Evolutionary conservation across 2,113 vertebrate species (phyloP).

Genomic region (Piaya cayana): DNA sequence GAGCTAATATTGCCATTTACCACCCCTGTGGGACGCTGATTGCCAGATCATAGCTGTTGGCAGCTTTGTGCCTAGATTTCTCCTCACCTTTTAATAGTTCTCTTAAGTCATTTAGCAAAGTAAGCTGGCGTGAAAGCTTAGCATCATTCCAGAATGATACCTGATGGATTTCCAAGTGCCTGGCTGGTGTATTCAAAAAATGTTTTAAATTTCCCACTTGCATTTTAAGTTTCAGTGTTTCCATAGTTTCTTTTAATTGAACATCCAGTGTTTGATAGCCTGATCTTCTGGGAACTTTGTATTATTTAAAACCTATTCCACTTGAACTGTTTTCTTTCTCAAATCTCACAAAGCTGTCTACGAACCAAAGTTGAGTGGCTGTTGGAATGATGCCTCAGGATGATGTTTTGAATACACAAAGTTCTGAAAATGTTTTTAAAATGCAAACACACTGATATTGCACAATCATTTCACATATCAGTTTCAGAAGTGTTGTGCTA

Average conservation of each 20-base stretch:
- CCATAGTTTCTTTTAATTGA: not conserved
- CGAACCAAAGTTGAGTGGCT: not conserved
- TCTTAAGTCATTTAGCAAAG: not conserved
- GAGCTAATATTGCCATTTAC: not conserved
- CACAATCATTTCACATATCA: not conserved
- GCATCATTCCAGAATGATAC: not conserved
- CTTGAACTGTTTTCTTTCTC: not conserved
- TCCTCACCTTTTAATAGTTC: not conserved
- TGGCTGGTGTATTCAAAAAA: not conserved
- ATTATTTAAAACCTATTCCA: not conserved
- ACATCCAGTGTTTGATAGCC: not conserved
- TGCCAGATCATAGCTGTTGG: not conserved
- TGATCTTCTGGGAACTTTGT: not conserved
- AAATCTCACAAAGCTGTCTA: not conserved
- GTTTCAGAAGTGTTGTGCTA: not conserved
- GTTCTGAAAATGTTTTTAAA: not conserved
- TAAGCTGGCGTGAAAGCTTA: not conserved
- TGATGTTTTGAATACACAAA: not conserved
- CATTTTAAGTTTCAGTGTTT: not conserved
- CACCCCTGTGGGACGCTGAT: not conserved
- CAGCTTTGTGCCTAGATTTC: not conserved
- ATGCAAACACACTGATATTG: not conserved
- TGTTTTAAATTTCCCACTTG: not conserved
- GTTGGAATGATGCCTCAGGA: not conserved
- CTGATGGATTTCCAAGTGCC: not conserved